Percentiles rank a stretch among this genome's conserved stretches.
phyloP scores from a whole-genome alignment of 1,140 invertebrate species.

The Diabrotica virgifera region DNA sequence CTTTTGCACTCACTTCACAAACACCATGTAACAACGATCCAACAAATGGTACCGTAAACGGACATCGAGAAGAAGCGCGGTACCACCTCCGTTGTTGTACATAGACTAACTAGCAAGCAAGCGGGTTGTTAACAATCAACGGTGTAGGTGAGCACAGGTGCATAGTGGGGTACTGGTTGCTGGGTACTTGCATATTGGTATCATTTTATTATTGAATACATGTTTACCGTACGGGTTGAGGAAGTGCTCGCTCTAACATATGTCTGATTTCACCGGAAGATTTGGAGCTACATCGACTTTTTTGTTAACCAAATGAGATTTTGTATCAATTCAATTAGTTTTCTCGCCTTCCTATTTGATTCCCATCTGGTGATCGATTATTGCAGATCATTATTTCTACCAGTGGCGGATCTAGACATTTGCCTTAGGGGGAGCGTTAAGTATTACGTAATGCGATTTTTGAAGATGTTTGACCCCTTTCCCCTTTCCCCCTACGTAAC shows the following conservation, averaged over 20 bases:
- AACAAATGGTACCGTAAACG: background rate
- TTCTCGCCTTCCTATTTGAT: no score
- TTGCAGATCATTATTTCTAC: no score
- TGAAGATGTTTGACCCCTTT: no score
- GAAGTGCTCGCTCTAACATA: background rate
- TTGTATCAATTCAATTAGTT: no score
- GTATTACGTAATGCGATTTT: no score
- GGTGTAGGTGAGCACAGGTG: slow-evolving; percentile 26
- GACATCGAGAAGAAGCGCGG: background rate
- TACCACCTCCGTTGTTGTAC: background rate
- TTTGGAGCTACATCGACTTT: no score
- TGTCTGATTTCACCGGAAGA: background rate
- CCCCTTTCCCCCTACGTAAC: no score
- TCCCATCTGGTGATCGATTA: no score
- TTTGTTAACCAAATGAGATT: no score
- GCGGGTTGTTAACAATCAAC: slow-evolving; percentile 12
- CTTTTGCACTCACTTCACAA: slow-evolving; percentile 16
- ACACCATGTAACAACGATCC: slow-evolving; percentile 11
- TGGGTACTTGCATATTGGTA: background rate
- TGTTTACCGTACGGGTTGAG: background rate
- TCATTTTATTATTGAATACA: background rate
- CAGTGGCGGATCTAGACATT: no score
- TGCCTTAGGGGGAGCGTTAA: no score
- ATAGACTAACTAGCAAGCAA: slow-evolving; percentile 12
- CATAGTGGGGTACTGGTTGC: slow-evolving; percentile 24